Base-by-base conservation (phyloP, 2,888 invertebrate species). In the Colletes collaris region DNA sequence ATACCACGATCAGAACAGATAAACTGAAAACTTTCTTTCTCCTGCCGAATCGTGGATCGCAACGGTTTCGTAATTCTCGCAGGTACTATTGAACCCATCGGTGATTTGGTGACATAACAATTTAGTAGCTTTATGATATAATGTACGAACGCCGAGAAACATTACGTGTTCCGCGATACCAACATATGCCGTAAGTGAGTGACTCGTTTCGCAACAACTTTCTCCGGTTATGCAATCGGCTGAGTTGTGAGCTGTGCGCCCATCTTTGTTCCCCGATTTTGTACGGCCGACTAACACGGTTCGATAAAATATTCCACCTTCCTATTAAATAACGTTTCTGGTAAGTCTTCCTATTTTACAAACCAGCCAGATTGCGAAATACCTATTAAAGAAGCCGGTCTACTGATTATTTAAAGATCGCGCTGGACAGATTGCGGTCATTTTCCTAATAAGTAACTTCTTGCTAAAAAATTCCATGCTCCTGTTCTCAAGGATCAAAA, bases 141-240 rank as follows among this genome's bases (percentile, higher is more conserved):
- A 87, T 85, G 40, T 64, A 60, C 46, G 35, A 73, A 64, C 49
- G 46, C 44, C 58, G n/a, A 11, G 46, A 40, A 56, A 49, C 19
- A 73, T 76, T 76, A 76, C 75, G 68, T 76, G 69, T 81, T 60
- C 59, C 60, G n/a, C 16, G 76, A 62, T 64, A 55, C 49, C 59
- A 46, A 53, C 60, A 50, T 59, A 71, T 56, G 52, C 64, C 75
- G 70, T 52, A 63, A 63, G 67, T 55, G 60, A 70, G 53, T 66
- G 76, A 44, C 78, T 67, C 44, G 85, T 91, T 91, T 86, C 86
- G 89, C 87, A 91, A 91, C 73, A 86, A 79, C 91, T 91, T 91
- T 91, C 91, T 88, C 91, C 88, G 69, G 83, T 91, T 91, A 87
- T 62, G 85, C 81, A 91, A 91, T 79, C 56, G 46, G 13, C 62